Evolutionary conservation across 2,888 invertebrate genomes (phyloP), one percentile per base, ranked within the genome.

Genomic region (Hemaris fuciformis): DNA sequence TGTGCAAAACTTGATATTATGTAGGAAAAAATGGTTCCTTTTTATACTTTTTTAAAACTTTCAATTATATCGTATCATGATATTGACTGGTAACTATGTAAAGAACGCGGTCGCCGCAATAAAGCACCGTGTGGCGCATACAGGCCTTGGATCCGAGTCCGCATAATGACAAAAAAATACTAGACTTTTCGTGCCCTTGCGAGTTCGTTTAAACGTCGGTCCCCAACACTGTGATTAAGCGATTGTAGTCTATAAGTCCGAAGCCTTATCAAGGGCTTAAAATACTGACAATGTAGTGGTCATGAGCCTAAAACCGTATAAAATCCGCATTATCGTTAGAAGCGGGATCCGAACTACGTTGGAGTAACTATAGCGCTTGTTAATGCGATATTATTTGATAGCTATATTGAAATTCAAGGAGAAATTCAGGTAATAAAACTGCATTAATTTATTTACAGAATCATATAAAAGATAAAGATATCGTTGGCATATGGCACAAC

Each of bases 81-180:
- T n/a, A n/a, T 27, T 10, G 18, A 27, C 8, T 31, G 5, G 15
- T 18, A 4, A 20, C 8, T 5, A 27, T 8, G 18, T 10, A 31
- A 31, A 27, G 48, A 13, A 18, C 27, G 18, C 31, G 15, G 25
- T 27, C 18, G 31, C 18, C 53, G 53, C 53, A 53, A 27, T 31
- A 53, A 18, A 53, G 31, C 27, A 53, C 31, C 15, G 10, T 31
- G 31, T 31, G 53, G 53, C 27, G 31, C 27, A 53, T 53, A 18
- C 27, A 53, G 18, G 53, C 4, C 18, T 10, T 18, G 53, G 10
- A 53, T 53, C 15, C 15, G 3, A 15, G 48, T 31, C 53, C 53
- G 53, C 53, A 53, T 53, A 53, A 53, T 31, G 53, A 53, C 53
- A 53, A 18, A 31, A n/a, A 38, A 53, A 53, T 18, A 31, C 53